A percentile compares a stretch with the other conserved stretches of the same genome.
Conservation (phyloP, 2,888 invertebrate species). For the Baccha elongata region DNA sequence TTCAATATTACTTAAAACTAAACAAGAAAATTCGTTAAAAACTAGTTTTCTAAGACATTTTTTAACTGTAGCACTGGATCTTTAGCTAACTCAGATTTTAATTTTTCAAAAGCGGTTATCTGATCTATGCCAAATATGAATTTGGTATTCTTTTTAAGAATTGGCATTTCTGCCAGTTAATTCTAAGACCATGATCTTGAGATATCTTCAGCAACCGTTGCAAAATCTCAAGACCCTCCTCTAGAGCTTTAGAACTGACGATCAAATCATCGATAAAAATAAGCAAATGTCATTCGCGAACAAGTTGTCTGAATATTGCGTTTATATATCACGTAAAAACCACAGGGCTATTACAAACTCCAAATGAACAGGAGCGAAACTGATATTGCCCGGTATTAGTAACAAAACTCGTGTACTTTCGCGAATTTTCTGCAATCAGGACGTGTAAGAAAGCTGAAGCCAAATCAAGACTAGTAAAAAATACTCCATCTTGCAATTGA, state of each 20-base stretch:
- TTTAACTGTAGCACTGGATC: background rate
- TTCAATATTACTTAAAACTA: too few relatives aligned
- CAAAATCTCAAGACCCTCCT: background rate
- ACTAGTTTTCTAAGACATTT: too few relatives aligned
- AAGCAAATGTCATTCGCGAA: background rate
- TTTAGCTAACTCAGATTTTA: background rate
- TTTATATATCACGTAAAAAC: background rate
- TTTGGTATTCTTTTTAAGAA: background rate
- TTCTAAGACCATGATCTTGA: background rate
- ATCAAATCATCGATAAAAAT: background rate
- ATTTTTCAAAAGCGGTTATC: background rate
- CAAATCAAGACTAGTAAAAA: slow-evolving; percentile 6
- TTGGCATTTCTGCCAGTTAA: background rate
- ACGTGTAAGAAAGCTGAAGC: slow-evolving; percentile 4
- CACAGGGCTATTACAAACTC: background rate
- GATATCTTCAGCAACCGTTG: background rate
- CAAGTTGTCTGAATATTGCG: background rate
- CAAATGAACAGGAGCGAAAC: background rate
- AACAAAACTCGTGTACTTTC: background rate
- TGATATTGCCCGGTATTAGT: background rate
- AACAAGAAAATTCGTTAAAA: too few relatives aligned
- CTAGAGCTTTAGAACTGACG: background rate
- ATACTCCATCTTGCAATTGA: slow-evolving; percentile 53
- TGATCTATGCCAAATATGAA: background rate
- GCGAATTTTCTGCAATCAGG: background rate